phyloP scores from a whole-genome alignment of 2,888 invertebrate genomes.

The Calliopum simillimum region DNA sequence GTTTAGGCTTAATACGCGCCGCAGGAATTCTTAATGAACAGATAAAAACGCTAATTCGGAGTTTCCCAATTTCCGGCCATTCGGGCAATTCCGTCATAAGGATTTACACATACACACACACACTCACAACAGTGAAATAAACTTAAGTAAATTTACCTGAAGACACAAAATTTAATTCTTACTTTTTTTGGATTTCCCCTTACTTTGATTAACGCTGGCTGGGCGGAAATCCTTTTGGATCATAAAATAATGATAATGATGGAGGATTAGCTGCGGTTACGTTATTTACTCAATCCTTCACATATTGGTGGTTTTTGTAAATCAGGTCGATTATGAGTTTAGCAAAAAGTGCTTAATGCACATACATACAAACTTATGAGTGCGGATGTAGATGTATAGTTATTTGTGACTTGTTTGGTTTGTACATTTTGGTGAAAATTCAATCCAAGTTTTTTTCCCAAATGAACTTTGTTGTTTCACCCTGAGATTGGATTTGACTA shows the following conservation, averaged over 20 bases:
- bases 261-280: slow-evolving; percentile 19
- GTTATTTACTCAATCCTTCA: background rate
- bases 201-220: background rate
- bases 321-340: too few relatives aligned
- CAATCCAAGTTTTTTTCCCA: too few relatives aligned
- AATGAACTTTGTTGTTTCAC: too few relatives aligned
- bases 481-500: too few relatives aligned
- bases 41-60: slow-evolving; percentile 11
- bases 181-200: slow-evolving; percentile 12
- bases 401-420: too few relatives aligned
- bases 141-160: background rate
- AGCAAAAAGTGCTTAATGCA: too few relatives aligned
- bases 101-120: background rate
- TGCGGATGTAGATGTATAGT: too few relatives aligned
- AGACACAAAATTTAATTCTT: slow-evolving; percentile 18
- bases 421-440: too few relatives aligned
- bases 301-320: too few relatives aligned
- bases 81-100: slow-evolving; percentile 4
- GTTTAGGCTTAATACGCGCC: slow-evolving; percentile 28
- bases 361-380: too few relatives aligned
- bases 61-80: slow-evolving; percentile 12
- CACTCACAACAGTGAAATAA: too few relatives aligned
- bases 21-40: slow-evolving; percentile 27
- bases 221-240: background rate
- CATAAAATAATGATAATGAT: slow-evolving; percentile 13